A percentile compares a stretch with the other conserved stretches of the same genome.
Conservation (phyloP, 1,140 invertebrate species). For the Asbolus verrucosus region DNA sequence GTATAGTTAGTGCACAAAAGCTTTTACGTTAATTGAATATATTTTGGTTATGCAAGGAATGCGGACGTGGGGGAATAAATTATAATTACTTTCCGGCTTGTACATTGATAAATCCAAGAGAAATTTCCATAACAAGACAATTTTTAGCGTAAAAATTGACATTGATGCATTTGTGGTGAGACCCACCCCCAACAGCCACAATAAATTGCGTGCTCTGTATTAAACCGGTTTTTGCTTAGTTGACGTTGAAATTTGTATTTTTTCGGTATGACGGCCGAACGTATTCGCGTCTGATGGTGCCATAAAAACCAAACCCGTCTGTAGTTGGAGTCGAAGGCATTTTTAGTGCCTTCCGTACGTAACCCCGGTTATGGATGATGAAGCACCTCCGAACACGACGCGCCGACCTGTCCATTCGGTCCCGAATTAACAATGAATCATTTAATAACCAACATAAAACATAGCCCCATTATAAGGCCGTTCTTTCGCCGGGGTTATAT, state of each 20-base stretch:
- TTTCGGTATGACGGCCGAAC: not conserved
- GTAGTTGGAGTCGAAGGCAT: not conserved
- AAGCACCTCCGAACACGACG: constrained; percentile 36
- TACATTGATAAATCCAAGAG: too few species aligned
- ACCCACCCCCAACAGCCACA: not conserved
- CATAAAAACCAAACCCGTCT: constrained; percentile 14
- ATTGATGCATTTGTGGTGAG: too few species aligned
- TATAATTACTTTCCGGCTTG: too few species aligned
- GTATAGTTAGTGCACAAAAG: constrained; percentile 8
- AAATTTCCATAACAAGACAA: too few species aligned
- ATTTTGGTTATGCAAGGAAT: too few species aligned
- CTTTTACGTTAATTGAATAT: constrained; percentile 24
- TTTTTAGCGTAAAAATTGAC: too few species aligned
- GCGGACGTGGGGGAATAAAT: too few species aligned
- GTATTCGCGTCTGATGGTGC: not conserved
- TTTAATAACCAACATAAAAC: constrained; percentile 39
- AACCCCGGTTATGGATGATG: constrained; percentile 23
- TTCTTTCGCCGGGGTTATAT: constrained; percentile 14
- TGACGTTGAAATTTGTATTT: not conserved
- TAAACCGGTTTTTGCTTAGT: constrained; percentile 3
- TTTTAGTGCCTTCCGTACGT: constrained; percentile 30
- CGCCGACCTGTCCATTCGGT: constrained; percentile 22
- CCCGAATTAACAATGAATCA: constrained; percentile 36
- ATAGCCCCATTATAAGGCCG: constrained; percentile 30
- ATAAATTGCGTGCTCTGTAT: not conserved